A percentile compares a stretch with the other conserved stretches of the same genome.
phyloP scores from a whole-genome alignment of 2,113 vertebrate species.

The Thoracochromis brauschi region DNA sequence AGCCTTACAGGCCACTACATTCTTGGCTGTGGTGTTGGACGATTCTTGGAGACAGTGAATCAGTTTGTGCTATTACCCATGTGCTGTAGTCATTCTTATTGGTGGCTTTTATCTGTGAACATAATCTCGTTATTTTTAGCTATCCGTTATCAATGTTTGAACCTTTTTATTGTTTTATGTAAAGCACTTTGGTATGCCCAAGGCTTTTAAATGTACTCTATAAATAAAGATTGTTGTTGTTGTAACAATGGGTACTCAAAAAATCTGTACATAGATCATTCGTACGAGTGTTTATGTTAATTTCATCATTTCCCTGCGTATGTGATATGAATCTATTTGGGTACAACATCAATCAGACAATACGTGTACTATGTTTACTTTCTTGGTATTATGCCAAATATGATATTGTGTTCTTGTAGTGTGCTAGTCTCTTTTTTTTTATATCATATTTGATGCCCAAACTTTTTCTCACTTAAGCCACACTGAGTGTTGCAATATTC shows the following conservation, averaged over 20 bases:
- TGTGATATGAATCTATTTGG: not conserved
- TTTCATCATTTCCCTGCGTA: not conserved
- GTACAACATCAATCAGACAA: not conserved
- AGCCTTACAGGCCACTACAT: too few relatives aligned
- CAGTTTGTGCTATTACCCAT: too few relatives aligned
- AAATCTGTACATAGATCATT: not conserved
- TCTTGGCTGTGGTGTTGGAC: too few relatives aligned
- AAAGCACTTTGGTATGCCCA: too few relatives aligned
- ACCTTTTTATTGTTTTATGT: too few relatives aligned
- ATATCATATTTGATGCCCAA: not conserved
- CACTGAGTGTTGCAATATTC: not conserved
- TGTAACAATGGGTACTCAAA: not conserved
- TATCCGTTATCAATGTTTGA: too few relatives aligned
- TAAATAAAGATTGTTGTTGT: not conserved
- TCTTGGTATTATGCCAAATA: not conserved
- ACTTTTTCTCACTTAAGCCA: not conserved
- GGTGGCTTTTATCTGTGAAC: too few relatives aligned
- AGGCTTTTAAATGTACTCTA: too few relatives aligned
- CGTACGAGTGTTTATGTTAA: not conserved
- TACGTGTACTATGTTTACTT: not conserved
- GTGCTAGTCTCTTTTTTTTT: not conserved
- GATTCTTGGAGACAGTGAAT: too few relatives aligned
- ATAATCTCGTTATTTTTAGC: too few relatives aligned
- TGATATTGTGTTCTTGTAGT: not conserved
- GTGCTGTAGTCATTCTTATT: too few relatives aligned